Evolutionary conservation across 1,140 invertebrate genomes (phyloP).

Genomic region (Leptoteleia sp.): DNA sequence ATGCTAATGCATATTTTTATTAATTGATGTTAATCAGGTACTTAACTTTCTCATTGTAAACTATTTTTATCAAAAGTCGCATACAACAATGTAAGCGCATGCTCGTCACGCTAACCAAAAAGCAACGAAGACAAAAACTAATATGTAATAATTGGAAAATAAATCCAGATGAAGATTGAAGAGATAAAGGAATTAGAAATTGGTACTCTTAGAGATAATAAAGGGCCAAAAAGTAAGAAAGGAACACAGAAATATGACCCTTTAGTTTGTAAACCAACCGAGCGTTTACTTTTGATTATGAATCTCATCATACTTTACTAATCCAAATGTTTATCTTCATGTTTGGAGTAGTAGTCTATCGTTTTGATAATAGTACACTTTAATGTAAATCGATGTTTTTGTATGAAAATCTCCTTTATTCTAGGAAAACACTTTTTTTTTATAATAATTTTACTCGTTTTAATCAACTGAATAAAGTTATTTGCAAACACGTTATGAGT

Average conservation of each 20-base stretch:
- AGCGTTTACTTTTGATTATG: conserved; percentile 8
- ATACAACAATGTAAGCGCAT: no score
- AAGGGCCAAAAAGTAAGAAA: background rate
- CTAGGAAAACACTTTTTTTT: background rate
- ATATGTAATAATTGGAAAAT: no score
- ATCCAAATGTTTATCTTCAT: conserved; percentile 24
- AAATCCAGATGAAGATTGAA: no score
- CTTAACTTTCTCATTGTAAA: no score
- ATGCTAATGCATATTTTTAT: no score
- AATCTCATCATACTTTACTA: conserved; percentile 21
- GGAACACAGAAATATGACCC: background rate
- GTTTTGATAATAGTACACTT: conserved; percentile 25
- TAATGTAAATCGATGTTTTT: conserved; percentile 38
- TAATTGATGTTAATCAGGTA: no score
- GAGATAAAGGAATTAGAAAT: background rate
- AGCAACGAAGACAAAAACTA: conserved; percentile 30
- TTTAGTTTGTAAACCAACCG: conserved; percentile 2
- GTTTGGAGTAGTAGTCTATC: conserved; percentile 16
- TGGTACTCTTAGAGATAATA: conserved; percentile 42
- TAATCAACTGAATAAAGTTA: no score
- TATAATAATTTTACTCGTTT: background rate
- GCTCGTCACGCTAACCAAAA: no score
- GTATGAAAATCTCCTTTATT: background rate
- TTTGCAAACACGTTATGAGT: no score
- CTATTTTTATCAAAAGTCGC: no score